These are phyloP conservation scores for Hiodon alosoides DNA, from an alignment of 2,113 vertebrate species.

Conservation along the genomic window DNA sequence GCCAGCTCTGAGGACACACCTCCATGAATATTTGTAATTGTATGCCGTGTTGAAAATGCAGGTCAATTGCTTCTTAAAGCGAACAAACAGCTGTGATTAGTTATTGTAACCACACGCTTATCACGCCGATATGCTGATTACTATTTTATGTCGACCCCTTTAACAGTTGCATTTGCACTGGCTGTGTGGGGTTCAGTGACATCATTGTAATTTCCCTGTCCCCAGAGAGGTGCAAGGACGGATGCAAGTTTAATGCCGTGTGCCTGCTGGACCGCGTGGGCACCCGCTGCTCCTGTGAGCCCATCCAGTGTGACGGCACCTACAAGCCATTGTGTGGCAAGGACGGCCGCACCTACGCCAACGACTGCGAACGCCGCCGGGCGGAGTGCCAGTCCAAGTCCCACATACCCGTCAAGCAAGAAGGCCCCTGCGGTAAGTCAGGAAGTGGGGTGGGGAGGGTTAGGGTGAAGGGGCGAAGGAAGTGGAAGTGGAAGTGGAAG, in stretches of 20 bases:
- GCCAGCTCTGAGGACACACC: too few species aligned
- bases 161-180: neutral
- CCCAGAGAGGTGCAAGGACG: conserved; percentile 73
- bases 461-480: neutral
- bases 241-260: conserved; percentile 72
- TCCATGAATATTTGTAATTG: too few species aligned
- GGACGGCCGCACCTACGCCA: conserved; percentile 75
- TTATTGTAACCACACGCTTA: neutral
- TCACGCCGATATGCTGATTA: neutral
- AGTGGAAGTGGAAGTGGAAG: neutral
- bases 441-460: neutral
- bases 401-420: conserved; percentile 66
- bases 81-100: neutral
- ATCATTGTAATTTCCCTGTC: neutral
- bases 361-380: conserved; percentile 72
- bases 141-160: neutral
- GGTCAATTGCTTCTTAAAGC: neutral
- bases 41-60: too few species aligned
- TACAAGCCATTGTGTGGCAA: conserved; percentile 79
- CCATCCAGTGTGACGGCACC: conserved; percentile 74
- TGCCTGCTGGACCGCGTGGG: conserved; percentile 74
- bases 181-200: neutral
- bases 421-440: conserved; percentile 88
- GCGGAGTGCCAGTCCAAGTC: conserved; percentile 73
- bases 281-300: conserved; percentile 82